A percentile compares a stretch with the other conserved stretches of the same genome.
Conservation (phyloP, 1,140 invertebrate species). For the Harlomillsia oculata region DNA sequence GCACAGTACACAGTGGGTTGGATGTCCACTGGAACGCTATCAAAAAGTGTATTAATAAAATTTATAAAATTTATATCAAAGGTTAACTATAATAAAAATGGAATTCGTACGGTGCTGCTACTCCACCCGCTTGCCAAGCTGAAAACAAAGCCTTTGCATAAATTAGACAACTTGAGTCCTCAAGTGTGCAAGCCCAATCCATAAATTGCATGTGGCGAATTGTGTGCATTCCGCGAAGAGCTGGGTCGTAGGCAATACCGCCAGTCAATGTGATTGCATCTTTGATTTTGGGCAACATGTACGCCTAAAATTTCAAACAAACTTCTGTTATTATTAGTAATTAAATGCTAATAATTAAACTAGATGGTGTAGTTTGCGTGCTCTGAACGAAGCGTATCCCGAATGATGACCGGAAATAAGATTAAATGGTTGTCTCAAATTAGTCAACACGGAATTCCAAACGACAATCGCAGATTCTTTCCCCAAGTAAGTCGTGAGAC, state of each 20-base stretch:
- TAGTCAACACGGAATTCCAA: conserved; percentile 18
- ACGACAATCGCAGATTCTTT: conserved; percentile 22
- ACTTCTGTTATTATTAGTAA: background rate
- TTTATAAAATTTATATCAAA: too few relatives aligned
- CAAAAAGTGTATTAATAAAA: background rate
- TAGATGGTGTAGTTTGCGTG: too few relatives aligned
- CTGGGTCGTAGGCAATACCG: background rate
- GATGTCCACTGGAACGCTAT: conserved; percentile 19
- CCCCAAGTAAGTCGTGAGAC: conserved; percentile 9
- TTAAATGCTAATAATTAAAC: background rate
- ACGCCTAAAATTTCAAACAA: conserved; percentile 2
- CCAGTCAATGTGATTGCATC: conserved; percentile 12
- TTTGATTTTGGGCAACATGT: conserved; percentile 16
- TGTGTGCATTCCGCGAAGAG: background rate
- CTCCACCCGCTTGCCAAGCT: background rate
- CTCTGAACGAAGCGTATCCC: background rate
- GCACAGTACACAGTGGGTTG: conserved; percentile 59
- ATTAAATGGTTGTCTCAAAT: conserved; percentile 15
- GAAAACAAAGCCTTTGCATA: background rate
- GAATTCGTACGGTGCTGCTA: background rate
- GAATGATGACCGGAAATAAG: background rate
- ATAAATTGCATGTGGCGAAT: conserved; percentile 10
- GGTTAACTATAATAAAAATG: too few relatives aligned
- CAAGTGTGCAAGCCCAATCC: conserved; percentile 22
- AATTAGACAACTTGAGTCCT: background rate